Conservation (phyloP, 2,888 invertebrate genomes). For the Sinodicranocentrus sp. region DNA sequence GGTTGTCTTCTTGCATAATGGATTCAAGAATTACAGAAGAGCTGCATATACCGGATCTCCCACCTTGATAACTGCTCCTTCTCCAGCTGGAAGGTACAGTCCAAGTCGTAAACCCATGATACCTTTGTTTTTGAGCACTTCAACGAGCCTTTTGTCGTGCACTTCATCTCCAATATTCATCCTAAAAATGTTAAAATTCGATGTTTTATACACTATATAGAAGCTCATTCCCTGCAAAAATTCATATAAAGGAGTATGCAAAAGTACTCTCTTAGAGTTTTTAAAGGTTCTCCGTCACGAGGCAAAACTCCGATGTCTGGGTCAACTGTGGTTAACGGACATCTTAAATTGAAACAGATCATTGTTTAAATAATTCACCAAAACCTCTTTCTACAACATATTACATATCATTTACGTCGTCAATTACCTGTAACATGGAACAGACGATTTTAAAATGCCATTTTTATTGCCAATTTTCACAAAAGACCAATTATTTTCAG, state of each 20-base stretch:
- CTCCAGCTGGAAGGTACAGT: constrained; percentile 65
- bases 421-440: constrained; percentile 69
- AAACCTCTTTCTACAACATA: background rate
- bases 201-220: background rate
- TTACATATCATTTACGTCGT: background rate
- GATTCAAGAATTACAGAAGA: constrained; percentile 62
- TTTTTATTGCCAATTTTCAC: constrained; percentile 67
- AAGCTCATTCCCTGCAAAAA: background rate
- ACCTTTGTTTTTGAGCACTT: constrained; percentile 67
- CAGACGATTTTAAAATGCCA: constrained; percentile 68
- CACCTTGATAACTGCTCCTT: constrained; percentile 58
- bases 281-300: constrained; percentile 71
- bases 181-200: constrained; percentile 25
- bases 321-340: constrained; percentile 70
- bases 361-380: constrained; percentile 2
- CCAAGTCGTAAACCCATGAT: constrained; percentile 71
- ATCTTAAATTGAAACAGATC: constrained; percentile 34
- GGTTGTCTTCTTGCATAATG: too few relatives aligned
- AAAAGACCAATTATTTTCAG: constrained; percentile 71
- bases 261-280: constrained; percentile 70
- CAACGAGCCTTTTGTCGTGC: constrained; percentile 50
- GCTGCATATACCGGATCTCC: constrained; percentile 71
- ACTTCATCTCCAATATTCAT: constrained; percentile 62
- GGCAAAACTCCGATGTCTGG: constrained; percentile 63
- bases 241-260: background rate